Evolutionary conservation across 2,113 vertebrate genomes (phyloP).

Genomic region (Ancistrus triradiatus): DNA sequence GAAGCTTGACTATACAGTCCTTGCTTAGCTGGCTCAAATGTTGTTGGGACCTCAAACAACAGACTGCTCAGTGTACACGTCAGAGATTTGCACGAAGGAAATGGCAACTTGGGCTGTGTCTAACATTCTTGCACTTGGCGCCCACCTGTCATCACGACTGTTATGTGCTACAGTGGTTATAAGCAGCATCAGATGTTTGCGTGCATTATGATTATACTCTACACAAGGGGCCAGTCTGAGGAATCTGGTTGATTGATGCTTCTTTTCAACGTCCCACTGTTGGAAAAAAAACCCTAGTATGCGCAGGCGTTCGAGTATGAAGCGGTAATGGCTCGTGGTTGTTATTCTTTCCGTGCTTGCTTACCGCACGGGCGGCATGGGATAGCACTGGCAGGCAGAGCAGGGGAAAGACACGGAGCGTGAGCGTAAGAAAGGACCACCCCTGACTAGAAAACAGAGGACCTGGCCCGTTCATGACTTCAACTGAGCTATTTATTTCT

Average conservation of each 20-base stretch:
- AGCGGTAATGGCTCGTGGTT: conserved; percentile 47
- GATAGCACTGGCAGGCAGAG: conserved; percentile 55
- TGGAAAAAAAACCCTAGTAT: conserved; percentile 15
- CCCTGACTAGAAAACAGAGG: conserved; percentile 51
- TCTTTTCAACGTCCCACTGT: conserved; percentile 35
- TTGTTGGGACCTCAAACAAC: no score
- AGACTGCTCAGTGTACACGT: no score
- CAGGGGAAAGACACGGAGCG: conserved; percentile 49
- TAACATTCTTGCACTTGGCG: conserved; percentile 4
- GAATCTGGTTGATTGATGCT: conserved; percentile 42
- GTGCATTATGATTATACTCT: background rate
- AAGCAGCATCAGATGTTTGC: background rate
- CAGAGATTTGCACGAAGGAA: no score
- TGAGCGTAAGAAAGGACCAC: conserved; percentile 53
- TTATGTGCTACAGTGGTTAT: conserved; percentile 12
- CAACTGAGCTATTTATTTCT: conserved; percentile 37
- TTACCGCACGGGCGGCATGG: conserved; percentile 64
- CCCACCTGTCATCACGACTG: conserved; percentile 23
- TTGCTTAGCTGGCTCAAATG: background rate
- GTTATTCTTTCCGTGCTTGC: conserved; percentile 71
- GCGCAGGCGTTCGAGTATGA: conserved; percentile 38
- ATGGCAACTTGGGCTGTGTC: background rate
- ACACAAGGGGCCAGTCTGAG: conserved; percentile 32
- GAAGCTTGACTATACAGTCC: background rate
- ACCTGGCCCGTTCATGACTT: conserved; percentile 33